Percentiles rank a stretch among this genome's conserved stretches.
Conservation (phyloP, 2,888 invertebrate genomes). For the Melanargia galathea region DNA sequence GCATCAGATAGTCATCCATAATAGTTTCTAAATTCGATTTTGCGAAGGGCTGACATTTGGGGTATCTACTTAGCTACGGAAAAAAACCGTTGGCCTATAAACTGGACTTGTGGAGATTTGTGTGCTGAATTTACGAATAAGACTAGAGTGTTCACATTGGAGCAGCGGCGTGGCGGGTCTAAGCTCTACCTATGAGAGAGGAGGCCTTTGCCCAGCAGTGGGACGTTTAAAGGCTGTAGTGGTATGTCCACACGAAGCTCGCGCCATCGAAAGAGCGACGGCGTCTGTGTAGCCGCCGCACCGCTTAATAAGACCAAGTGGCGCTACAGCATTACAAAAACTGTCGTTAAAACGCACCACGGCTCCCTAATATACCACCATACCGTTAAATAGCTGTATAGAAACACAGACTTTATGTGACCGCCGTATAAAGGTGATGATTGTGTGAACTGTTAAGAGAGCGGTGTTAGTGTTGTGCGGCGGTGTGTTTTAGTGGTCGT, state of each 20-base stretch:
- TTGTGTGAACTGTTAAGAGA: slow-evolving; percentile 9
- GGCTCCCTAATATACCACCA: slow-evolving; percentile 32
- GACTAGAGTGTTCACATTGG: no score
- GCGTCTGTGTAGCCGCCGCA: slow-evolving; percentile 46
- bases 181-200: no score
- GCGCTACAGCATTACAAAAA: slow-evolving; percentile 68
- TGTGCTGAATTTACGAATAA: no score
- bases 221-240: neutral
- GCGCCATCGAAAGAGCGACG: slow-evolving; percentile 41
- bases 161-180: no score
- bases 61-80: no score
- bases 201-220: no score
- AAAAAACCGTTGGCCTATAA: no score
- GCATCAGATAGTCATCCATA: no score
- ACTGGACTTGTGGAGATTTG: no score
- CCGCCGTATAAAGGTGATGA: neutral
- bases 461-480: slow-evolving; percentile 29
- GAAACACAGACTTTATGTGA: slow-evolving; percentile 19
- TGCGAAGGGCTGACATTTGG: no score
- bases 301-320: slow-evolving; percentile 77
- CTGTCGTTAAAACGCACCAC: slow-evolving; percentile 53
- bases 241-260: slow-evolving; percentile 51
- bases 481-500: slow-evolving; percentile 49
- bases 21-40: no score
- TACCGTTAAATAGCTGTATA: neutral